Evolutionary conservation across 2,888 invertebrate species (phyloP).

Genomic region (Luperina nickerlii): DNA sequence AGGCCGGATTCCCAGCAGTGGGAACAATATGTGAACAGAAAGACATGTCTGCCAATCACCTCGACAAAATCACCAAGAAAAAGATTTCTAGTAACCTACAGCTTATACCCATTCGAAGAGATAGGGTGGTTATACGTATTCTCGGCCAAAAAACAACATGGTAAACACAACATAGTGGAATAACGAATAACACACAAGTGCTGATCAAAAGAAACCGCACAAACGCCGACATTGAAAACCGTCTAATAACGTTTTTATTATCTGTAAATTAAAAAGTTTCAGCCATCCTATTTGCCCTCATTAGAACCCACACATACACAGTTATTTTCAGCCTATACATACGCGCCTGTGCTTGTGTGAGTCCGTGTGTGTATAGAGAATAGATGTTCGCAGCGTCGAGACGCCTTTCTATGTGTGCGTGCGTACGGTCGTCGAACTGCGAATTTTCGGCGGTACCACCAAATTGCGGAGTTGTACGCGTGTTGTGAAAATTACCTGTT

Average conservation of each 20-base stretch:
- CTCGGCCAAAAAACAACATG: background rate
- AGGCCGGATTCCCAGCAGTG: background rate
- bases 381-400: conserved; percentile 71
- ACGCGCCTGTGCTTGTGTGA: conserved; percentile 60
- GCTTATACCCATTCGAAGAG: background rate
- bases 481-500: conserved; percentile 43
- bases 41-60: background rate
- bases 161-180: background rate
- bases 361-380: conserved; percentile 68
- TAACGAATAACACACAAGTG: background rate
- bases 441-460: conserved; percentile 75
- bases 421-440: conserved; percentile 75
- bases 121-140: background rate
- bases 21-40: background rate
- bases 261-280: conserved; percentile 72
- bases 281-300: conserved; percentile 73
- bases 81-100: fast-evolving
- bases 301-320: conserved; percentile 65
- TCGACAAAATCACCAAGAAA: background rate
- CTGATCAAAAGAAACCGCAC: background rate
- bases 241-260: conserved; percentile 53
- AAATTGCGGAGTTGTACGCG: conserved; percentile 77
- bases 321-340: conserved; percentile 65
- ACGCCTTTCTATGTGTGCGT: conserved; percentile 67
- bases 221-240: conserved; percentile 44